These are phyloP conservation scores for Crocuta crocuta DNA, from an alignment of 2,113 vertebrate species.

Conservation along the genomic window DNA sequence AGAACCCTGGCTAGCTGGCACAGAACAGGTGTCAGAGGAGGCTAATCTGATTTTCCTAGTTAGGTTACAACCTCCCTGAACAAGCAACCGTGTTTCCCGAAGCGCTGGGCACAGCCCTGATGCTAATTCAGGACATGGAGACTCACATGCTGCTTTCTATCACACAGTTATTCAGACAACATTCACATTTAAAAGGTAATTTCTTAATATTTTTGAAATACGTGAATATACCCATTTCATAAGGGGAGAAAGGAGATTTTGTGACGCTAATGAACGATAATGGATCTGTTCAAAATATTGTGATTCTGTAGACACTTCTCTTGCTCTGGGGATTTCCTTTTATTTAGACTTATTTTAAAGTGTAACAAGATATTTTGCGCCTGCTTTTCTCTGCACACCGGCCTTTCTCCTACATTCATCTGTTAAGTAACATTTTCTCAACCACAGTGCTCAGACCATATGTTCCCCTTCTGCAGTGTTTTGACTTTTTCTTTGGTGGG, in stretches of 20 bases:
- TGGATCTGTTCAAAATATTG: not conserved
- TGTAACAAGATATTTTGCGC: constrained; percentile 19
- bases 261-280: not conserved
- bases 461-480: constrained; percentile 47
- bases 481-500: not conserved
- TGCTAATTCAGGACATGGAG: not conserved
- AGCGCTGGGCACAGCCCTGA: not conserved
- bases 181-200: not conserved
- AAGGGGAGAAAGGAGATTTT: not conserved
- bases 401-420: constrained; percentile 58
- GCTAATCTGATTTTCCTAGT: not conserved
- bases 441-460: not conserved
- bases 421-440: constrained; percentile 63
- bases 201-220: not conserved
- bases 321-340: not conserved
- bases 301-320: not conserved
- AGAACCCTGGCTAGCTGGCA: not conserved
- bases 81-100: not conserved
- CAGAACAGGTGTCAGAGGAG: fast-evolving
- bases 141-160: not conserved
- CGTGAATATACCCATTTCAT: not conserved
- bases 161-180: constrained; percentile 1
- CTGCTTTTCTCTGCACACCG: constrained; percentile 28
- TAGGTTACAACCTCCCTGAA: not conserved
- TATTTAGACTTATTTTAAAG: constrained; percentile 15